Conservation (phyloP, 2,888 invertebrate species). For the Stenoptilia bipunctidactyla region DNA sequence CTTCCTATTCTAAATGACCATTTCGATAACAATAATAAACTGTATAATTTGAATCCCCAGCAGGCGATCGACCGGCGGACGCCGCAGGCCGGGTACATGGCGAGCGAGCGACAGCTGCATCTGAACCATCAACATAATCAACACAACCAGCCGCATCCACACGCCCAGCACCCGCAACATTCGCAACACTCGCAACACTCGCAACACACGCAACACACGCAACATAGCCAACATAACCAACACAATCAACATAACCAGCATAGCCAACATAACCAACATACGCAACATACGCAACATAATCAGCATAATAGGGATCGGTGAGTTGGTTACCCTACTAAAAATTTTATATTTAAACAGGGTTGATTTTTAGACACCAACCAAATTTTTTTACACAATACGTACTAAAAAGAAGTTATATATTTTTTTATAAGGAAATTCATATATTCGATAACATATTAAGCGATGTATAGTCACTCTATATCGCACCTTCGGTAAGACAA, state of each 20-base stretch:
- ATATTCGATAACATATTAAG: too few species aligned
- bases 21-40: too few species aligned
- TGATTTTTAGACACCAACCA: too few species aligned
- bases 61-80: constrained; percentile 33
- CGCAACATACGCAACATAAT: constrained; percentile 22
- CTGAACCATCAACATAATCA: constrained; percentile 39
- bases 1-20: too few species aligned
- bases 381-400: too few species aligned
- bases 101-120: constrained; percentile 7
- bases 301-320: constrained; percentile 42
- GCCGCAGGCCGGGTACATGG: constrained; percentile 47
- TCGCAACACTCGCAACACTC: constrained; percentile 46
- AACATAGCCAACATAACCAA: constrained; percentile 3
- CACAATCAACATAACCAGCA: constrained; percentile 43
- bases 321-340: too few species aligned
- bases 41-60: too few species aligned
- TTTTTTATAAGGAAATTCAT: too few species aligned
- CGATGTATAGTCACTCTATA: too few species aligned
- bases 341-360: too few species aligned
- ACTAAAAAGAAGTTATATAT: too few species aligned
- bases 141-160: constrained; percentile 30
- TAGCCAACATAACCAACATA: constrained; percentile 35
- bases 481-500: too few species aligned
- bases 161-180: not conserved
- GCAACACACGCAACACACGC: constrained; percentile 33